Evolutionary conservation across 1,140 invertebrate species (phyloP), one percentile per base, ranked within the genome.

Genomic region (Nephila pilipes): DNA sequence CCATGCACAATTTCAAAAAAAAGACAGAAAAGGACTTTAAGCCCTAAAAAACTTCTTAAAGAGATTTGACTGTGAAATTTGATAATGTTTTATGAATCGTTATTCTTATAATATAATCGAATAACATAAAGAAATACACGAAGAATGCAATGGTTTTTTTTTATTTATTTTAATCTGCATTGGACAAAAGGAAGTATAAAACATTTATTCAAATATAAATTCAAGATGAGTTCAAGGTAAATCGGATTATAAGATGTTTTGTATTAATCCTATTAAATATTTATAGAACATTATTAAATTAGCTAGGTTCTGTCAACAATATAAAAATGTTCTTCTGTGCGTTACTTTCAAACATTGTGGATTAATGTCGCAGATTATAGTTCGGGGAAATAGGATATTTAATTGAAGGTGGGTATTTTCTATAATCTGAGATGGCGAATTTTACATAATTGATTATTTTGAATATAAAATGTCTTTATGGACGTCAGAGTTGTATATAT

Each of bases 51-150:
- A 18, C 25, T 75, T 18, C 16, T 5, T 32, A 69, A 75, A 20
- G 29, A 32, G 65, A 29, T 75, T 75, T 36, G 14, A 32, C 29
- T 14, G 69, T 36, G 16, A 75, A 75, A 75, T 25, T 75, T 75
- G 69, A 75, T 75, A 75, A 75, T 36, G 29, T 75, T 81, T 55
- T 12, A 54, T 54, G 80, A 81, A 81, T 81, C 4, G 25, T 81
- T 54, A 54, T 81, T 54, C 8, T 81, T 54, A 46, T 54, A 81
- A 46, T 22, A 8, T 54, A 81, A 81, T 81, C 2, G 38, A 55
- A 54, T 12, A 81, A 81, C 3, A 55, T 55, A 12, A 54, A 29
- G 18, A 75, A 75, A 75, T 14, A 75, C 18, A 12, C 14, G 2
- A 32, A 32, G 18, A 75, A 75, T 36, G 1, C 2, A 14, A 36